Conservation (phyloP, 2,113 vertebrate genomes). For the Alethe diademata region DNA sequence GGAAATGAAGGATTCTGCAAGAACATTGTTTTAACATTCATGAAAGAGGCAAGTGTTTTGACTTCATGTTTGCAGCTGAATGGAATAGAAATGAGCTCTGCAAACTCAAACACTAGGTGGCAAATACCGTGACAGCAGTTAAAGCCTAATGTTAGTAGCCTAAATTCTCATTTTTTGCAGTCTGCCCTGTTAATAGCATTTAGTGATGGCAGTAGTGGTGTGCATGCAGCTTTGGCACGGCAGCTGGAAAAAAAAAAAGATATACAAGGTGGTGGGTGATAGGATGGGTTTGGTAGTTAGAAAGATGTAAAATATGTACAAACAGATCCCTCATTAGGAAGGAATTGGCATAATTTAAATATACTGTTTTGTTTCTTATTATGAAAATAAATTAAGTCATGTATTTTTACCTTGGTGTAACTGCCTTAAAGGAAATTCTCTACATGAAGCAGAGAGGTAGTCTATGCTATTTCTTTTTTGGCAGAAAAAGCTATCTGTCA, state of each 20-base stretch:
- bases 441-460: not conserved
- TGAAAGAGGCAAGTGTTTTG: not conserved
- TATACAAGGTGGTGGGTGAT: not conserved
- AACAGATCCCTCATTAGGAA: not conserved
- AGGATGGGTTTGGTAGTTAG: not conserved
- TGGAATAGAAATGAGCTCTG: not conserved
- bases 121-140: not conserved
- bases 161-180: not conserved
- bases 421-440: not conserved
- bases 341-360: not conserved
- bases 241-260: not conserved
- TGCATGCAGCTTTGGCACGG: not conserved
- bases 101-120: not conserved
- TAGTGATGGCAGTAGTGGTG: not conserved
- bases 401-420: not conserved
- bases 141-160: fast-evolving
- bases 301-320: not conserved
- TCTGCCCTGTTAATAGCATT: not conserved
- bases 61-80: not conserved
- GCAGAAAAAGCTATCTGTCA: not conserved
- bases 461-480: not conserved
- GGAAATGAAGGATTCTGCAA: not conserved
- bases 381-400: not conserved
- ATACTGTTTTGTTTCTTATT: not conserved
- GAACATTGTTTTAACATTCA: not conserved